phyloP scores from a whole-genome alignment of 2,797 vertebrate species.

The Synanceia verrucosa region DNA sequence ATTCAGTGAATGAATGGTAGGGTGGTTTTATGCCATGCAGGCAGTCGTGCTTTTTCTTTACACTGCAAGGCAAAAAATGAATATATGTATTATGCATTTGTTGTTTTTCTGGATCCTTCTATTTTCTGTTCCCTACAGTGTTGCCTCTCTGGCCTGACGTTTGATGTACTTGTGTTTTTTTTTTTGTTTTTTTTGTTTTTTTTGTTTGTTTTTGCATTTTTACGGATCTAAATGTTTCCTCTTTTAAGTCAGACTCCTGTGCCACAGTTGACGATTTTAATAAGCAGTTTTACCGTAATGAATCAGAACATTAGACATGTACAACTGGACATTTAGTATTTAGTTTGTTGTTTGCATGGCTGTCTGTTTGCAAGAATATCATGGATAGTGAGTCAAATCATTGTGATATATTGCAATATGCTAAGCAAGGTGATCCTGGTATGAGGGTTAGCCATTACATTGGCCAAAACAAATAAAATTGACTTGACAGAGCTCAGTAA shows the following conservation, averaged over 20 bases:
- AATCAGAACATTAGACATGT: not conserved
- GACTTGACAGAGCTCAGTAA: not conserved
- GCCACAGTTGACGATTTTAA: not conserved
- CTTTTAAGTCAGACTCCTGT: no score
- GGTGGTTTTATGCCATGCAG: conserved; percentile 31
- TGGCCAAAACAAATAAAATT: no score
- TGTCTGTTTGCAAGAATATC: no score
- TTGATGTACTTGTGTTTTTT: not conserved
- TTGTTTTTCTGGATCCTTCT: not conserved
- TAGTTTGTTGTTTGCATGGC: not conserved
- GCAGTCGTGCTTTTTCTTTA: not conserved
- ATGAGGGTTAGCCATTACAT: no score
- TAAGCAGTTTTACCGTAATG: not conserved
- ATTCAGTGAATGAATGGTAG: conserved; percentile 19
- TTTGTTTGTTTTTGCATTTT: no score
- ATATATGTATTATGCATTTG: not conserved
- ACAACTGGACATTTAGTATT: not conserved
- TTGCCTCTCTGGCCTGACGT: not conserved
- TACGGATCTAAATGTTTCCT: no score
- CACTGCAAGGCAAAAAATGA: not conserved
- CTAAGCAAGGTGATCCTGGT: no score
- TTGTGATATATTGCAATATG: no score
- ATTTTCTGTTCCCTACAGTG: not conserved
- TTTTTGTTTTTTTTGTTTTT: no score
- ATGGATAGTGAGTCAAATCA: no score